Percentiles rank a stretch among this genome's conserved stretches.
Evolutionary conservation across 37 sponge, comb jelly and placozoan species (phyloP).

Genomic region (Agelas oroides): DNA sequence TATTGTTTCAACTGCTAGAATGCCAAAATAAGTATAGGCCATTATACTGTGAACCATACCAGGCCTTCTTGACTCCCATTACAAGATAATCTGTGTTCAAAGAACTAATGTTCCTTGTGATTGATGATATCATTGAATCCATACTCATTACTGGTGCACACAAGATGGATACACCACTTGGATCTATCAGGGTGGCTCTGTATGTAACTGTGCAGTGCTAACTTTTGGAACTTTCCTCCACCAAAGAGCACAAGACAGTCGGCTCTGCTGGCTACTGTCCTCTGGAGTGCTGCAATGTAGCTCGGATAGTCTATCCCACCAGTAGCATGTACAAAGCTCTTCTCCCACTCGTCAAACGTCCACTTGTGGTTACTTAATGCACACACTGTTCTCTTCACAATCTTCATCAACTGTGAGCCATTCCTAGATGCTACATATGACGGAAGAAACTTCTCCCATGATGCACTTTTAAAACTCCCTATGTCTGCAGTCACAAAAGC

Average conservation of each 20-base stretch:
- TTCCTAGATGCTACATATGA: not conserved
- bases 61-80: too few species aligned
- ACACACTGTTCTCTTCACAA: not conserved
- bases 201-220: constrained; percentile 11
- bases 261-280: constrained; percentile 19
- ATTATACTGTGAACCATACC: too few species aligned
- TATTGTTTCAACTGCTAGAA: too few species aligned
- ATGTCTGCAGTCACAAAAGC: constrained; percentile 14
- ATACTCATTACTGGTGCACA: not conserved
- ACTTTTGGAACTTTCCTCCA: constrained; percentile 12
- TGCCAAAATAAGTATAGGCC: too few species aligned
- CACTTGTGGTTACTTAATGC: not conserved
- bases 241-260: constrained; percentile 30
- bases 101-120: too few species aligned
- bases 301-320: not conserved
- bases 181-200: not conserved
- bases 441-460: not conserved
- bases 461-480: constrained; percentile 7
- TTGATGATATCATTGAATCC: too few species aligned
- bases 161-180: constrained; percentile 10
- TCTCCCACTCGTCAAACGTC: constrained; percentile 8
- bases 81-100: too few species aligned
- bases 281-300: constrained; percentile 40
- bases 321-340: not conserved
- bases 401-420: not conserved